These are phyloP conservation scores for Scotopteryx bipunctaria DNA, from an alignment of 2,888 invertebrate species.

Conservation along the genomic window DNA sequence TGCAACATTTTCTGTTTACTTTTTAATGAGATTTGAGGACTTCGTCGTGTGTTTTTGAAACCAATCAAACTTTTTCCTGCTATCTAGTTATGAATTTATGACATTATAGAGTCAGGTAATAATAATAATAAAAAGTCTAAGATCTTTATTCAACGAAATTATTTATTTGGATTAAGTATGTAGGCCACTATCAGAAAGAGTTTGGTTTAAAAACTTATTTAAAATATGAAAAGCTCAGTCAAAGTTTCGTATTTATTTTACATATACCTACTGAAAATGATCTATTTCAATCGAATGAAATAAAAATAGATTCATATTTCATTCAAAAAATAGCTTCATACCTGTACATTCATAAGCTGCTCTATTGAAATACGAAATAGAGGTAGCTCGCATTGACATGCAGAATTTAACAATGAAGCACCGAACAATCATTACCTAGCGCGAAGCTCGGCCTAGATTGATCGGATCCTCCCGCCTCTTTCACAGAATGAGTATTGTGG, in stretches of 20 bases:
- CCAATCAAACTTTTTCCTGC: slow-evolving; percentile 78
- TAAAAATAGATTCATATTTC: neutral
- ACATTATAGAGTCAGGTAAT: slow-evolving; percentile 1
- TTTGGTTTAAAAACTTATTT: neutral
- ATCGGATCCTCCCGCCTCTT: slow-evolving; percentile 59
- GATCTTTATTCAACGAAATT: no score
- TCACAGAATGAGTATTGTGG: slow-evolving; percentile 60
- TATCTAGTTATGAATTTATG: slow-evolving; percentile 22
- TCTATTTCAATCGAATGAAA: neutral
- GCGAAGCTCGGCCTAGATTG: slow-evolving; percentile 56
- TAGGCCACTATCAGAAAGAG: no score
- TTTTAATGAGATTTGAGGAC: slow-evolving; percentile 78
- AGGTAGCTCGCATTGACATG: slow-evolving; percentile 39
- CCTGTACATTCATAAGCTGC: slow-evolving; percentile 6
- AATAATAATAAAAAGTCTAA: no score
- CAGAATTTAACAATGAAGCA: slow-evolving; percentile 41
- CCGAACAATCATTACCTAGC: slow-evolving; percentile 45
- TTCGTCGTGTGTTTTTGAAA: slow-evolving; percentile 68
- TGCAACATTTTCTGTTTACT: slow-evolving; percentile 75
- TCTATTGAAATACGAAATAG: slow-evolving; percentile 29
- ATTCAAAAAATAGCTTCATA: neutral
- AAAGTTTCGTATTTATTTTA: neutral
- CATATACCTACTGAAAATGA: neutral
- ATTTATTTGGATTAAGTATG: neutral
- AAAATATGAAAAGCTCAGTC: neutral